A percentile compares a stretch with the other conserved stretches of the same genome.
Conservation (phyloP, 2,797 vertebrate genomes). For the Microctenopoma stevenorrisi region DNA sequence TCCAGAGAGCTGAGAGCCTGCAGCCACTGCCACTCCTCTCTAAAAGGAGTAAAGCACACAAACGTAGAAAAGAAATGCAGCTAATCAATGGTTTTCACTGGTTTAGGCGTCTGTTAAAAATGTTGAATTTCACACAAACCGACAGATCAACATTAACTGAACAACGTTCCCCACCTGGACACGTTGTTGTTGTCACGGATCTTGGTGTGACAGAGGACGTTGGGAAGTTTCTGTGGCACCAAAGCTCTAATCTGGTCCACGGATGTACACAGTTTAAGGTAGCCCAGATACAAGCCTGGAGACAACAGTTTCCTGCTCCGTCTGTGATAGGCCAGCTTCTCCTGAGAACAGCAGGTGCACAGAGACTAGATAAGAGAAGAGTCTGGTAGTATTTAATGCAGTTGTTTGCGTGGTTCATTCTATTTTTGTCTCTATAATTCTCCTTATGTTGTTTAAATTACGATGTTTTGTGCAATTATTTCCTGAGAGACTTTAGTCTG, state of each 20-base stretch:
- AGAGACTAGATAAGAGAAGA: constrained; percentile 2
- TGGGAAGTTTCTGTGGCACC: constrained; percentile 91
- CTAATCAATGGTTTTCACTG: background rate
- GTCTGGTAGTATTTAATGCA: background rate
- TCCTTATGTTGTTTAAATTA: constrained; percentile 5
- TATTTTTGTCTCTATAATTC: constrained; percentile 3
- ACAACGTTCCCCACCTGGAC: constrained; percentile 84
- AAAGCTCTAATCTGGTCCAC: constrained; percentile 93
- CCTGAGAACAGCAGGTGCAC: constrained; percentile 75
- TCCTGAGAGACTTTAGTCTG: constrained; percentile 29
- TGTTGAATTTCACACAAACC: background rate
- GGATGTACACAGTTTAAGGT: constrained; percentile 92
- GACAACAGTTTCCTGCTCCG: constrained; percentile 86
- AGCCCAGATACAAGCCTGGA: constrained; percentile 91
- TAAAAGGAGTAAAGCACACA: constrained; percentile 53
- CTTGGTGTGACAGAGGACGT: constrained; percentile 91
- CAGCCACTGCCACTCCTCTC: constrained; percentile 95
- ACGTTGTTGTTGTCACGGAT: constrained; percentile 90
- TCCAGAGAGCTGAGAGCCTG: constrained; percentile 85
- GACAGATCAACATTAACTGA: background rate
- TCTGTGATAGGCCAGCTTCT: constrained; percentile 91
- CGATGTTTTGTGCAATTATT: constrained; percentile 24
- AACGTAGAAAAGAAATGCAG: background rate
- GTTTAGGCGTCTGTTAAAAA: background rate
- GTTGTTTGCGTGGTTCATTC: background rate